phyloP scores from a whole-genome alignment of 2,888 invertebrate genomes.

The Synanthedon vespiformis region DNA sequence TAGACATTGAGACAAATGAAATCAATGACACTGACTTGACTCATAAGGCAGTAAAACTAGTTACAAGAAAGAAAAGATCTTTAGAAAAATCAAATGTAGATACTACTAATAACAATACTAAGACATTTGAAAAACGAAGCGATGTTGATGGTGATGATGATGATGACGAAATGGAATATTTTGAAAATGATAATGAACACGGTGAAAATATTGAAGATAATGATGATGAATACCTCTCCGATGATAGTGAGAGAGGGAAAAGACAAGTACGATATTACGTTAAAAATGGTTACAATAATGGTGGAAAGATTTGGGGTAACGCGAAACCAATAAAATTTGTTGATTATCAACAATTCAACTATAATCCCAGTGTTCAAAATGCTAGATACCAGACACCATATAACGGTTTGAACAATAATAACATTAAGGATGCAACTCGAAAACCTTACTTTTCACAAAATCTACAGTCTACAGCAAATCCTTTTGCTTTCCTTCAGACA shows the following conservation, averaged over 20 bases:
- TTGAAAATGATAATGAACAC: conserved; percentile 27
- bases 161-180: conserved; percentile 41
- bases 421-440: conserved; percentile 26
- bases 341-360: conserved; percentile 34
- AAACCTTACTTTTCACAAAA: conserved; percentile 26
- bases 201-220: conserved; percentile 18
- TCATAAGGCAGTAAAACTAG: conserved; percentile 17
- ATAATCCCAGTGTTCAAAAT: conserved; percentile 35
- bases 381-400: conserved; percentile 28
- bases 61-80: conserved; percentile 42
- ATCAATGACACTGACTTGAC: conserved; percentile 31
- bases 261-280: conserved; percentile 55
- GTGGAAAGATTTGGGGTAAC: conserved; percentile 39
- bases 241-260: conserved; percentile 57
- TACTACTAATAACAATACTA: conserved; percentile 16
- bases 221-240: conserved; percentile 19
- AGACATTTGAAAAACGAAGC: background rate
- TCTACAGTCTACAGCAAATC: conserved; percentile 33
- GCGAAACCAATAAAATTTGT: conserved; percentile 36
- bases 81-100: conserved; percentile 17
- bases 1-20: conserved; percentile 49
- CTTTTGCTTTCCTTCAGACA: conserved; percentile 34
- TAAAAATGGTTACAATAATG: conserved; percentile 39
- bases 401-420: conserved; percentile 24
- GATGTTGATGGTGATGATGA: conserved; percentile 12